Percentiles rank a stretch among this genome's conserved stretches.
phyloP scores from a whole-genome alignment of 2,797 vertebrate genomes.

The Gouania willdenowi region DNA sequence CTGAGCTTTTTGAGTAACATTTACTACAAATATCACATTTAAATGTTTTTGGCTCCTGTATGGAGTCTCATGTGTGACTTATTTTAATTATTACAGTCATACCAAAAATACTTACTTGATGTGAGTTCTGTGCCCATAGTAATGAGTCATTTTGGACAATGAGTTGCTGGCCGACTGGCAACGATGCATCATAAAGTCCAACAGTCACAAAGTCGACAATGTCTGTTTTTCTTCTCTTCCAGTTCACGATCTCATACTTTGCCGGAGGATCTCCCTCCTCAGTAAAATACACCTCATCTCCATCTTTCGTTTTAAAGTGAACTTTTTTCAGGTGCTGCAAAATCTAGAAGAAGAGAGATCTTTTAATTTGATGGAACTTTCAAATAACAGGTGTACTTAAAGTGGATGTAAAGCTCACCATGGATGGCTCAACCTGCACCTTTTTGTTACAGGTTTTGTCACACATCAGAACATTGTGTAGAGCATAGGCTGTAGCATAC shows the following conservation, averaged over 20 bases:
- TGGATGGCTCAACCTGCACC: conserved; percentile 43
- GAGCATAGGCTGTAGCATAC: conserved; percentile 67
- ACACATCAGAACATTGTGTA: conserved; percentile 60
- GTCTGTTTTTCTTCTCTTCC: conserved; percentile 53
- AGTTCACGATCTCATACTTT: conserved; percentile 75
- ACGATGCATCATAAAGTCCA: conserved; percentile 67
- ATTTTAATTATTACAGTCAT: no score
- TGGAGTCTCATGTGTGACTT: no score
- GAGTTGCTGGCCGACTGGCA: conserved; percentile 41
- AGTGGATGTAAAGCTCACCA: conserved; percentile 29
- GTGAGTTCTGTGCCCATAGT: conserved; percentile 51
- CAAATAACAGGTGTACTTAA: not conserved
- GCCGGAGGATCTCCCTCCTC: conserved; percentile 67
- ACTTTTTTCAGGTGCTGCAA: conserved; percentile 48
- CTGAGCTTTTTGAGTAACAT: no score
- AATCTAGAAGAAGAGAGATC: conserved; percentile 45
- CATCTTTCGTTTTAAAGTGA: conserved; percentile 58
- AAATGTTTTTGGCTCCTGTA: no score
- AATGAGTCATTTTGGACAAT: conserved; percentile 41
- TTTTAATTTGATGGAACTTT: not conserved
- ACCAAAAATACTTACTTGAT: conserved; percentile 49
- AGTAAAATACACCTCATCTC: conserved; percentile 66
- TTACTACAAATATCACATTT: no score
- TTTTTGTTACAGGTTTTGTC: conserved; percentile 47
- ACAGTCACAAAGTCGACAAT: conserved; percentile 61